Evolutionary conservation across 2,113 vertebrate genomes (phyloP).

Genomic region (Clarias gariepinus): DNA sequence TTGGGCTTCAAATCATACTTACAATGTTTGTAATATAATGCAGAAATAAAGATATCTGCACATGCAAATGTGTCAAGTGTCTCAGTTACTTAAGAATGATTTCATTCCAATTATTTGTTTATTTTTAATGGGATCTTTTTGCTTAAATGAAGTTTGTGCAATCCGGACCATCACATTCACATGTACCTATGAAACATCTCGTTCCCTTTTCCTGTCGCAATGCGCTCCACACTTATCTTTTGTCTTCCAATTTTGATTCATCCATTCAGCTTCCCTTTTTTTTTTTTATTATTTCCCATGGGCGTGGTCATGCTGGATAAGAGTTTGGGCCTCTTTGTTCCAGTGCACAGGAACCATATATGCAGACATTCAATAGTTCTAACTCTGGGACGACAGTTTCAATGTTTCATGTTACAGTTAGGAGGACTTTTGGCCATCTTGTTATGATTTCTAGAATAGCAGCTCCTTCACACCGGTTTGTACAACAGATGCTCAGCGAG

Average conservation of each 20-base stretch:
- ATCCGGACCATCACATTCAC: neutral
- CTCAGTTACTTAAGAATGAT: neutral
- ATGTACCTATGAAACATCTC: neutral
- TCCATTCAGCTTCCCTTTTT: too few species aligned
- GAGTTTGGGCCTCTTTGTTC: too few species aligned
- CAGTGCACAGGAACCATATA: too few species aligned
- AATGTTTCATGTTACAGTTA: too few species aligned
- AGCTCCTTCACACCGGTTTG: neutral
- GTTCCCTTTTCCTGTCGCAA: neutral
- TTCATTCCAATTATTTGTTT: too few species aligned
- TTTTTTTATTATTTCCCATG: too few species aligned
- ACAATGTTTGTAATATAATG: conserved; percentile 39
- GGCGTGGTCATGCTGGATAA: too few species aligned
- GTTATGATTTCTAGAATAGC: neutral
- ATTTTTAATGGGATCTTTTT: neutral
- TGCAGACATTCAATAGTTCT: too few species aligned
- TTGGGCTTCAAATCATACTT: conserved; percentile 11
- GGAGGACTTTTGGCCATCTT: neutral
- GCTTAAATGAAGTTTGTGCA: neutral
- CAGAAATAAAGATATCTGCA: conserved; percentile 45
- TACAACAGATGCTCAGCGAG: too few species aligned
- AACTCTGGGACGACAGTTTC: too few species aligned
- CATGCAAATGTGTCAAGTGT: neutral
- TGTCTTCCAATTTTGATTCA: too few species aligned
- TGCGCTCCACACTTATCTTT: neutral